Evolutionary conservation across 2,888 invertebrate species (phyloP), one percentile per base, ranked within the genome.

Genomic region (Tetanocera ferruginea): DNA sequence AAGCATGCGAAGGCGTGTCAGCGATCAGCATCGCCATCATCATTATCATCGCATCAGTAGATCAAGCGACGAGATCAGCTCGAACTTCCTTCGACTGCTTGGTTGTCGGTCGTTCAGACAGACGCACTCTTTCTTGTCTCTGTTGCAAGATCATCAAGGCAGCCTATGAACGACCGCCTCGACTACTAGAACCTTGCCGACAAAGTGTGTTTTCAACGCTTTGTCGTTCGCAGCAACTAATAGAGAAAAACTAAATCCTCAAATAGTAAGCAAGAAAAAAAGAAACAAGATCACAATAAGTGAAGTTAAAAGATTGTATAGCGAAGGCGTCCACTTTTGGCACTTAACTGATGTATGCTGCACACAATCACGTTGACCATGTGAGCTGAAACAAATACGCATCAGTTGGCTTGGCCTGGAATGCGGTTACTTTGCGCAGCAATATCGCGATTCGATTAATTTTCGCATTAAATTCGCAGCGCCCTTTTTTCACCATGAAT

Each of bases 151-250:
- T 69, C 76, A 80, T 73, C 80, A 78, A 77, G 75, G 66, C 75
- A 76, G 78, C 70, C 70, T 69, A 66, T 75, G 71, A 74, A 43
- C 4, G 43, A 43, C 66, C 69, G 51, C 70, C 23, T 66, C 43
- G 67, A 76, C 64, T 28, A 69, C 66, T 64, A 64, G 19, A 78
- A 55, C 17, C 49, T 73, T 84, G 83, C 87, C 88, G 86, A 86
- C 88, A 87, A 85, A 87, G 85, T 80, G 70, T 83, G 82, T 84
- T 87, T 88, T 88, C 88, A 88, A 86, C 87, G 88, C 87, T 86
- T 85, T 84, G 82, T 67, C 78, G 70, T 76, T 80, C 73, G 67
- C 37, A 37, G 55, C 74, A 67, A 74, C 62, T n/a, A 37, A 62
- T 64, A 43, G 49, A 28, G 55, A 25, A 51, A 77, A 28, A 60